Conservation (phyloP, 1,140 invertebrate species). For the Neodiprion pinetum region DNA sequence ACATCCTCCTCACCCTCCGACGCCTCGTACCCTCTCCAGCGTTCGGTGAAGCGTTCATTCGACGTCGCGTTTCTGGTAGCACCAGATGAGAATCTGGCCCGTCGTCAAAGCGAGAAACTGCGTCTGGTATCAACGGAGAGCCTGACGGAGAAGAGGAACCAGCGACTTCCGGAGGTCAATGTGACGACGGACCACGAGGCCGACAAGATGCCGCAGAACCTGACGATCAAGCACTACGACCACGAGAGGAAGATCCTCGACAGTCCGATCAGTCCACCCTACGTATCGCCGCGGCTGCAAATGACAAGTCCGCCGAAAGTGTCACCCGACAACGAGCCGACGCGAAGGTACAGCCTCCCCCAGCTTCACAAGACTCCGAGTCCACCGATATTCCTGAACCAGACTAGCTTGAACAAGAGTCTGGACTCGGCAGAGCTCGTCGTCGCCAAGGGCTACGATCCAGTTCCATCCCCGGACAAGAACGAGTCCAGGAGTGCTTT, state of each 20-base stretch:
- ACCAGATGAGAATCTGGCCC: constrained; percentile 79
- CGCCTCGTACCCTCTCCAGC: constrained; percentile 53
- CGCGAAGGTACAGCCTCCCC: constrained; percentile 21
- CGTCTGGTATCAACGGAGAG: constrained; percentile 60
- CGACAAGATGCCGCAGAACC: constrained; percentile 45
- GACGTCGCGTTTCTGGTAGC: constrained; percentile 89
- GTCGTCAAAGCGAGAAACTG: constrained; percentile 71
- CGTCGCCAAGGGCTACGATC: constrained; percentile 42
- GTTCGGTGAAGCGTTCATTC: constrained; percentile 76
- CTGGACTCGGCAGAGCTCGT: constrained; percentile 24
- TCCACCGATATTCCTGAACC: constrained; percentile 36
- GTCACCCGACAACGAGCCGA: constrained; percentile 47
- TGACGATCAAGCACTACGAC: constrained; percentile 51
- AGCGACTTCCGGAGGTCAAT: neutral
- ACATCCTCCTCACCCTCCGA: constrained; percentile 43
- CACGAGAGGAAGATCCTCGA: constrained; percentile 35
- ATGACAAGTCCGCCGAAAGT: constrained; percentile 53
- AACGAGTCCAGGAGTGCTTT: constrained; percentile 72
- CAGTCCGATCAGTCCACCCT: constrained; percentile 42
- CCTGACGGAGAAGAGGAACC: constrained; percentile 30
- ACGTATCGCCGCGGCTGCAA: constrained; percentile 48
- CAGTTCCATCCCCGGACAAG: constrained; percentile 44
- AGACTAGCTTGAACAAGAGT: constrained; percentile 33
- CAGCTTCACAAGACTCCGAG: constrained; percentile 45
- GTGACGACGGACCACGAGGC: constrained; percentile 20